Conservation (phyloP, 2,113 vertebrate species). For the Pao palembangensis region DNA sequence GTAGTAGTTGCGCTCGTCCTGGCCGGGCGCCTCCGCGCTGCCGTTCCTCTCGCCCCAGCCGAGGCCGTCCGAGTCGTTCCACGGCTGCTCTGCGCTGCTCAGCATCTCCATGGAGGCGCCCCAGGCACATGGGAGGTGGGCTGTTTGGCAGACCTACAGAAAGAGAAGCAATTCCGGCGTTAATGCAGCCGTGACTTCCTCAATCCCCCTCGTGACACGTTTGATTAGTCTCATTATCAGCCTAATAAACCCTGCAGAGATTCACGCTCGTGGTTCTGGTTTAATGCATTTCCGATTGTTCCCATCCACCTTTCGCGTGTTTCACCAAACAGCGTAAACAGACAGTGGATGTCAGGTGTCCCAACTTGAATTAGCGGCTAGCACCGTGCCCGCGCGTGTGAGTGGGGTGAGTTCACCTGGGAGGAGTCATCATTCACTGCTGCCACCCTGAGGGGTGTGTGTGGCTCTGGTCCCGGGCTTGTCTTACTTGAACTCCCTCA, state of each 20-base stretch:
- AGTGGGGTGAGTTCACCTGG: slow-evolving; percentile 36
- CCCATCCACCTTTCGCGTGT: slow-evolving; percentile 15
- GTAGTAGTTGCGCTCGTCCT: slow-evolving; percentile 76
- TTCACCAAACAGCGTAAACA: slow-evolving; percentile 13
- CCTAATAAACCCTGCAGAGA: too few species aligned
- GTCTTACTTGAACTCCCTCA: slow-evolving; percentile 23
- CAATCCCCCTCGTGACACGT: background rate
- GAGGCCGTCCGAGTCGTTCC: slow-evolving; percentile 72
- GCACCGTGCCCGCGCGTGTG: slow-evolving; percentile 30
- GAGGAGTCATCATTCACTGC: slow-evolving; percentile 46
- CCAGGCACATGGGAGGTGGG: slow-evolving; percentile 58
- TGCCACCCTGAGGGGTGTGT: slow-evolving; percentile 27
- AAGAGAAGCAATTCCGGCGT: slow-evolving; percentile 13
- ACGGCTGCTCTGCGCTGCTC: slow-evolving; percentile 67
- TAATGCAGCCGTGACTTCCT: background rate
- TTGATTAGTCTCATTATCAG: slow-evolving; percentile 10
- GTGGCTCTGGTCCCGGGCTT: slow-evolving; percentile 37
- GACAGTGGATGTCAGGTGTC: slow-evolving; percentile 9
- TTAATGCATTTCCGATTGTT: slow-evolving; percentile 10
- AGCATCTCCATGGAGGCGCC: slow-evolving; percentile 78
- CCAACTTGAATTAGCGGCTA: slow-evolving; percentile 35
- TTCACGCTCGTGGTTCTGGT: too few species aligned
- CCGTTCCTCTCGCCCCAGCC: slow-evolving; percentile 69
- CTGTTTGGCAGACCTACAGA: slow-evolving; percentile 61
- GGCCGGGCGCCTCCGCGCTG: slow-evolving; percentile 50